Conservation (phyloP, 2,888 invertebrate genomes). For the Villa cingulata region DNA sequence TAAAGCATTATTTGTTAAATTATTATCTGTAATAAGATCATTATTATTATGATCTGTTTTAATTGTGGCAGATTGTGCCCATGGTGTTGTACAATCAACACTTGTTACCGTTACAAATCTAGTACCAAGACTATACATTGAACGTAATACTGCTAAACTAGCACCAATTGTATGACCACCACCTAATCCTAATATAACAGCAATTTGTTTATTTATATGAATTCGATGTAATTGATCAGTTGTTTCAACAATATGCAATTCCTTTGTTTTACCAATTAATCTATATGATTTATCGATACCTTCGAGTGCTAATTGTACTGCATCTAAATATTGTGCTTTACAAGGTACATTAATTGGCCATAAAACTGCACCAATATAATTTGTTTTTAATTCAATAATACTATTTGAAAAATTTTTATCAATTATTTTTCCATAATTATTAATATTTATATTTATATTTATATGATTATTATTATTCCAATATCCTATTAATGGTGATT, state of each 20-base stretch:
- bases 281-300: constrained; percentile 52
- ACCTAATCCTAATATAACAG: constrained; percentile 48
- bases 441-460: too few relatives aligned
- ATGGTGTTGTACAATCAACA: constrained; percentile 50
- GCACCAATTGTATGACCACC: constrained; percentile 56
- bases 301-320: constrained; percentile 50
- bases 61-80: constrained; percentile 35
- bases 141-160: constrained; percentile 49
- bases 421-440: too few relatives aligned
- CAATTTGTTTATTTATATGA: constrained; percentile 45
- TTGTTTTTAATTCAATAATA: constrained; percentile 31
- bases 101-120: constrained; percentile 53
- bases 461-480: constrained; percentile 26
- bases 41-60: constrained; percentile 4
- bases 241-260: constrained; percentile 41
- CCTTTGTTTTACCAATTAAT: constrained; percentile 39
- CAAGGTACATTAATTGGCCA: constrained; percentile 42
- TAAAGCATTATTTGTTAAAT: constrained; percentile 30
- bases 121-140: constrained; percentile 50
- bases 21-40: constrained; percentile 27
- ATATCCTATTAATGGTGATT: constrained; percentile 42
- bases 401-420: constrained; percentile 19
- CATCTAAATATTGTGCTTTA: constrained; percentile 48
- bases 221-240: constrained; percentile 46
- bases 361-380: constrained; percentile 41